These are phyloP conservation scores for Chromobotia macracanthus DNA, from an alignment of 2,797 vertebrate genomes.

Conservation along the genomic window DNA sequence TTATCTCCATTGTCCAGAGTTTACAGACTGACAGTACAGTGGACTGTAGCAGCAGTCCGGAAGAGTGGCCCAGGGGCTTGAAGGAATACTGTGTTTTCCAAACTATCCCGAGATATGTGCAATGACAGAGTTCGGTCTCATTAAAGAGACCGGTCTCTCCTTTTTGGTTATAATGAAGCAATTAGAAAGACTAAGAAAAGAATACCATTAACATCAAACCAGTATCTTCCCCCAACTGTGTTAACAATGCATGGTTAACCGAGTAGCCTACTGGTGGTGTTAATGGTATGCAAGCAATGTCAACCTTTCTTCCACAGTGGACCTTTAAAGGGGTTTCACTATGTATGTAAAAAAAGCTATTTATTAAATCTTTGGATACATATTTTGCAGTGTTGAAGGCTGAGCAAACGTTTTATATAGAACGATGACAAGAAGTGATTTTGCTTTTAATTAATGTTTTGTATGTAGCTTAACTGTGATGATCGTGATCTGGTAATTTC, in stretches of 20 bases:
- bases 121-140: constrained; percentile 54
- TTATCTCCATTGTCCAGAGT: constrained; percentile 54
- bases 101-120: constrained; percentile 60
- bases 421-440: constrained; percentile 68
- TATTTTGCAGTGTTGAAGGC: constrained; percentile 76
- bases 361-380: constrained; percentile 76
- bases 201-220: constrained; percentile 59
- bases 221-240: constrained; percentile 52
- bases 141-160: constrained; percentile 42
- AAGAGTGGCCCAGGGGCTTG: constrained; percentile 52
- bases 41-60: constrained; percentile 37
- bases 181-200: constrained; percentile 57
- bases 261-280: constrained; percentile 56
- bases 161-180: constrained; percentile 53
- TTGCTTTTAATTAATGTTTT: constrained; percentile 65
- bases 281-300: constrained; percentile 61
- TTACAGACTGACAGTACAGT: constrained; percentile 49
- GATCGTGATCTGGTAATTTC: constrained; percentile 79
- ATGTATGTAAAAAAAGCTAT: constrained; percentile 67
- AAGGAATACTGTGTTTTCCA: constrained; percentile 60
- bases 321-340: constrained; percentile 48
- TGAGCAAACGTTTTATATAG: constrained; percentile 72
- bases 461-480: constrained; percentile 81
- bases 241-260: constrained; percentile 33
- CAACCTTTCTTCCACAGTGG: constrained; percentile 58